Evolutionary conservation across 2,888 invertebrate genomes (phyloP).

Genomic region (Hypercompe scribonia): DNA sequence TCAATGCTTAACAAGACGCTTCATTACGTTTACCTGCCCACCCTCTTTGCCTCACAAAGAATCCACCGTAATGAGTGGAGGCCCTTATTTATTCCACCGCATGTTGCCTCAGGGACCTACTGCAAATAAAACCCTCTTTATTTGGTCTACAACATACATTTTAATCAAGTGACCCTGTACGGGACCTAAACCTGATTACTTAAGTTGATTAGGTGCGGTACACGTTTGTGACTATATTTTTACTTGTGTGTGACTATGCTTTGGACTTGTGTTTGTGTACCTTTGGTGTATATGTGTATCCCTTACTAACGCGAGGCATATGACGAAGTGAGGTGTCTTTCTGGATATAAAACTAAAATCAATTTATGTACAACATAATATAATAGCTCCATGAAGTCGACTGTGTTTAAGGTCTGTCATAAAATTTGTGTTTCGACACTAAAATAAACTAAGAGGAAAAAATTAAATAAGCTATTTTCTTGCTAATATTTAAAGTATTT

Average conservation of each 20-base stretch:
- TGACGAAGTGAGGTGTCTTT: no score
- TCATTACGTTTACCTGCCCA: slow-evolving; percentile 34
- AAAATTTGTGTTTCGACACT: no score
- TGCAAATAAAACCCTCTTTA: slow-evolving; percentile 73
- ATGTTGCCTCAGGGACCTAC: slow-evolving; percentile 62
- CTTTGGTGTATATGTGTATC: background rate
- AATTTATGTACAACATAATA: no score
- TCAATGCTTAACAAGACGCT: slow-evolving; percentile 24
- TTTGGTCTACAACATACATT: slow-evolving; percentile 68
- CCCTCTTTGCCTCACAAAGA: slow-evolving; percentile 47
- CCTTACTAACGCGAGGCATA: no score
- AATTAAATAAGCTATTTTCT: no score
- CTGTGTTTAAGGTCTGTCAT: no score
- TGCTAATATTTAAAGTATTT: no score
- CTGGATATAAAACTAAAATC: no score
- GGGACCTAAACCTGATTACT: slow-evolving; percentile 61
- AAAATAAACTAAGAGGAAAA: no score
- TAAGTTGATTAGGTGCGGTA: slow-evolving; percentile 53
- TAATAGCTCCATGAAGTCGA: no score
- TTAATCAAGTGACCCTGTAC: slow-evolving; percentile 69
- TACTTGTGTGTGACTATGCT: background rate
- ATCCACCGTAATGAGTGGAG: slow-evolving; percentile 44
- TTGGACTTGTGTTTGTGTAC: background rate
- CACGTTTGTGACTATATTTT: slow-evolving; percentile 26
- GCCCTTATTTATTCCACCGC: slow-evolving; percentile 61